Base-by-base conservation (phyloP, 2,888 invertebrate species). In the Adelognathus sp. region DNA sequence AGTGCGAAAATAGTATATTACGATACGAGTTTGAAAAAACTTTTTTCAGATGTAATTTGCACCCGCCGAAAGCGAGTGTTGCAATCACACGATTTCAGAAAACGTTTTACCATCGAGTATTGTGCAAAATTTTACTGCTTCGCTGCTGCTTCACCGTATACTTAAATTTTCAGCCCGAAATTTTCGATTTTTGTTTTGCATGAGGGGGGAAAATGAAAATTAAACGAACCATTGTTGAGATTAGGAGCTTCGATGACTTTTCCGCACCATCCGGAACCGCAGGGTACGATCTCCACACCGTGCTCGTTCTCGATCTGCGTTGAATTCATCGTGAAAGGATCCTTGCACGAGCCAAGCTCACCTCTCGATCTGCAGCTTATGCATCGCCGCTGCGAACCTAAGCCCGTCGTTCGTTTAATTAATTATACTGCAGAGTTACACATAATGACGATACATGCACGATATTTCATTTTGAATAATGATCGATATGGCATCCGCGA, bases 251-350 rank as follows among this genome's bases (percentile, higher is more conserved):
- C 97, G 39, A 97, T 94, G 63, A 97, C 95, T 93, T 98, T 98
- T 24, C 96, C 97, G 88, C 98, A 98, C 98, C 98, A 98, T 41
- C 97, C 97, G 0, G 97, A 97, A 0, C 97, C 96, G 86, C 98
- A 98, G 0, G 96, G 96, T 9, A 95, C 94, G 0, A 95, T 94
- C 85, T 95, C 93, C 0, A 97, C 94, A 0, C 97, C 97, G 33
- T 93, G 93, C 87, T 95, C 95, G 18, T 92, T 92, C 81, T 95
- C 95, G 3, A 95, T 94, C 84, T 95, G 94, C 0, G 97, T 97
- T 11, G 94, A 94, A 92, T 98, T 98, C 84, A 94, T 95, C 1
- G 93, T 94, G 87, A 97, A 97, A 7, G 96, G 95, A 92, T 98
- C 98, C 86, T 96, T 97, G 90, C 98, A 98, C 81, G 96, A 95